Evolutionary conservation across 2,888 invertebrate genomes (phyloP).

Genomic region (Melanostoma scalare): DNA sequence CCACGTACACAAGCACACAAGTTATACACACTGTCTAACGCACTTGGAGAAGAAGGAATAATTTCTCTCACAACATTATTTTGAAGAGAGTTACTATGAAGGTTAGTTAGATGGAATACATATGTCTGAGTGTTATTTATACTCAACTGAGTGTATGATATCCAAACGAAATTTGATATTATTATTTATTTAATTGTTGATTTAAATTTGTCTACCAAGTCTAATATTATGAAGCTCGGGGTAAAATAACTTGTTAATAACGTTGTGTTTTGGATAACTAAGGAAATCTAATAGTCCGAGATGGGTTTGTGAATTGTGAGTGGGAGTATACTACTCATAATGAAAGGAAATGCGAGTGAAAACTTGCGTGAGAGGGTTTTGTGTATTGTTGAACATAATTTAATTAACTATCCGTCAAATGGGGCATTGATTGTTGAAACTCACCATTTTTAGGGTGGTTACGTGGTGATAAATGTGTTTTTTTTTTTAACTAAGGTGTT

Average conservation of each 20-base stretch:
- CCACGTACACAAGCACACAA: constrained; percentile 40
- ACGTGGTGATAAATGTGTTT: no score
- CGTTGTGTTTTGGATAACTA: no score
- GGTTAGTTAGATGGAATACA: background rate
- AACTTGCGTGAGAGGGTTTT: constrained; percentile 52
- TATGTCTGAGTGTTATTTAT: no score
- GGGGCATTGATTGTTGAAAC: constrained; percentile 47
- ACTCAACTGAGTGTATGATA: no score
- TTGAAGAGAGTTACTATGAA: constrained; percentile 26
- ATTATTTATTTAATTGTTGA: no score
- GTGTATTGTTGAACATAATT: constrained; percentile 41
- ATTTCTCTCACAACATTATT: constrained; percentile 18
- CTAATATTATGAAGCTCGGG: background rate
- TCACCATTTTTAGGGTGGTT: background rate
- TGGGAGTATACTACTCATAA: constrained; percentile 5
- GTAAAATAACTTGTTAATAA: no score
- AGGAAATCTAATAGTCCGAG: background rate
- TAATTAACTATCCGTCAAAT: constrained; percentile 26
- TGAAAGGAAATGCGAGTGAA: constrained; percentile 45
- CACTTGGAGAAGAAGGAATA: constrained; percentile 54
- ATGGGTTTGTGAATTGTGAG: constrained; percentile 18
- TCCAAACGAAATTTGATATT: no score
- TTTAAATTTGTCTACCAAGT: no score
- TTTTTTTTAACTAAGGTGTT: no score
- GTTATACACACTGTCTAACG: constrained; percentile 55